Base-by-base conservation (phyloP, 2,113 vertebrate species). In the Pipra filicauda region DNA sequence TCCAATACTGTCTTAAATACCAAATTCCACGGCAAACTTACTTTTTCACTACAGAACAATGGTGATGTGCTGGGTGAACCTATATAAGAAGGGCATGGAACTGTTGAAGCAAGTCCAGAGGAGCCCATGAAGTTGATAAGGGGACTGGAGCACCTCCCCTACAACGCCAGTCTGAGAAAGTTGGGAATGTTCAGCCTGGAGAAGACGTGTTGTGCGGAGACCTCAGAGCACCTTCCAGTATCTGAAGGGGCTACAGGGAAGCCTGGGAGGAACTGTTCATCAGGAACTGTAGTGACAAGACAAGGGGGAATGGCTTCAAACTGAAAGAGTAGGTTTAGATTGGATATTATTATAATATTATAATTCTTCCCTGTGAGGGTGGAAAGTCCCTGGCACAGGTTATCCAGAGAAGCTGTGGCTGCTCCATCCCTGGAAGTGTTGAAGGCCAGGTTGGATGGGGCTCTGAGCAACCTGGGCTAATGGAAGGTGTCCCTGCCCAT, bases 341-440 rank as follows among this genome's bases (percentile, higher is more conserved):
- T 12, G 41, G 30, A 31, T 54, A 35, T 35, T 6, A 41, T 41
- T 41, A 41, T 41, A 41, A 41, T 41, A 41, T 41, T 41, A 41
- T 41, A 55, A 35, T 41, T 41, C 0, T 54, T 75, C 41, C 30
- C 30, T 83, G 3, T 41, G 41, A 89, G 23, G 1, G 11, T 52
- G 19, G 0, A 0, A 19, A 52, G 12, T 8, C 87, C 12, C 39
- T 54, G 62, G 20, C 16, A 75, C 39, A 48, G 16, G 24, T 1
- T 75, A 3, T 1, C 12, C 39, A 89, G 61, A 74, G 69, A 20
- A 74, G 52, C 23, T 67, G 52, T 52, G 52, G 37, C 44, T 89
- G 37, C 12, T 7, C 16, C n/a, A n/a, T 46, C n/a, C 54, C 39
- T 75, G 30, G 46, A 0, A 75, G 30, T 62, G n/a, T 83, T 0